Percentiles rank a stretch among this genome's conserved stretches.
These are phyloP conservation scores for Hydrophis major DNA, from an alignment of 2,797 vertebrate genomes.

Conservation along the genomic window DNA sequence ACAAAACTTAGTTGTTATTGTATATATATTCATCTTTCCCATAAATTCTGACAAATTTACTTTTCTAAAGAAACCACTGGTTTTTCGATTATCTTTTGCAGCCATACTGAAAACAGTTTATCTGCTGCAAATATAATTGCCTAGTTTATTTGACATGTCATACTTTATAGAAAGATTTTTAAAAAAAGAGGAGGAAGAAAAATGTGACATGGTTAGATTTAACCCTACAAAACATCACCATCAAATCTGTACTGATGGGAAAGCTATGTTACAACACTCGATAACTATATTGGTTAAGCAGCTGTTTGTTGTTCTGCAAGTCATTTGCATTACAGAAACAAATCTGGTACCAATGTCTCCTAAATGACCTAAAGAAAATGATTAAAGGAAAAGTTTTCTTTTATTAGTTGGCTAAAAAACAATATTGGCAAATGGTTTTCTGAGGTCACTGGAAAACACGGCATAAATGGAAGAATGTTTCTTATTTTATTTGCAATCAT, in stretches of 20 bases:
- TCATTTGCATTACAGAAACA: conserved; percentile 58
- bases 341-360: conserved; percentile 60
- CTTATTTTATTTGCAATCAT: conserved; percentile 42
- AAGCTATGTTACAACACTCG: conserved; percentile 42
- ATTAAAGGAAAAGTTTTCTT: conserved; percentile 58
- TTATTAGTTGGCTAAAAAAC: conserved; percentile 57
- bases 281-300: conserved; percentile 41
- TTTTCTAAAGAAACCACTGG: neutral
- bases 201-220: conserved; percentile 17
- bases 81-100: neutral
- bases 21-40: conserved; percentile 5
- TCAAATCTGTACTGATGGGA: conserved; percentile 48
- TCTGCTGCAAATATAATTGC: conserved; percentile 8
- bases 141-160: conserved; percentile 8
- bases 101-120: conserved; percentile 13
- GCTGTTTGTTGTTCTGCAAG: conserved; percentile 55
- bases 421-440: conserved; percentile 49
- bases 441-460: conserved; percentile 61
- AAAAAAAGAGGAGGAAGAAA: conserved; percentile 1
- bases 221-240: conserved; percentile 31
- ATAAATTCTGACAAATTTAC: conserved; percentile 2
- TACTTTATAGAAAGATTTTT: conserved; percentile 38
- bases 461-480: conserved; percentile 38
- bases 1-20: neutral
- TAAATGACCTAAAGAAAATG: conserved; percentile 57